Evolutionary conservation across 2,113 vertebrate species (phyloP), one percentile per base, ranked within the genome.

Genomic region (Synchiropus splendidus): DNA sequence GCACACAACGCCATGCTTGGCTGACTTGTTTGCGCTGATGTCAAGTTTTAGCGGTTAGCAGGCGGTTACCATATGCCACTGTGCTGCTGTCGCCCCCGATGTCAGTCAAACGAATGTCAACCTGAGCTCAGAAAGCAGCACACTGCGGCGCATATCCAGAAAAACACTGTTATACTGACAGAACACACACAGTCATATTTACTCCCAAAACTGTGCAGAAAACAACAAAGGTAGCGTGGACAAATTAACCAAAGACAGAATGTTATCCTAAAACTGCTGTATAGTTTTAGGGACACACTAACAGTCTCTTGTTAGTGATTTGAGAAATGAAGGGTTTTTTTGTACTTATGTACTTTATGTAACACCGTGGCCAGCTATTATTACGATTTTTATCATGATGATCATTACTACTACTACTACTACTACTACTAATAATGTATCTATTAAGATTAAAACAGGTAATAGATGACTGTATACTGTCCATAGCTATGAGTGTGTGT

Each of bases 1-100:
- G 70, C 70, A 52, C 55, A 57, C 65, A 43, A 54, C 65, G 67
- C 60, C 51, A 70, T 54, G 77, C 77, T 77, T 78, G 72, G 76
- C 77, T 82, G 80, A 80, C 78, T 85, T 82, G 80, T 84, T 83
- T 84, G 82, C 66, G 69, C 82, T 82, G 75, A 79, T 83, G 83
- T 85, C 80, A 84, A 77, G 72, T 79, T 76, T 84, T 77, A 71
- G 67, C 54, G 55, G 73, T 77, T 79, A 81, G 67, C 75, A 79
- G 76, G 67, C 79, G 49, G 76, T 72, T 77, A 77, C 82, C 79
- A 80, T 77, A 81, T 76, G 80, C 79, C 75, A 77, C 76, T 80
- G 80, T 75, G 82, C 69, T 82, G 75, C 75, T 68, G 70, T 80
- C 74, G 75, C 74, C 79, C 65, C 70, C 39, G 32, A 74, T 75